These are phyloP conservation scores for Cotesia glomerata DNA, from an alignment of 1,140 invertebrate genomes.

Conservation along the genomic window DNA sequence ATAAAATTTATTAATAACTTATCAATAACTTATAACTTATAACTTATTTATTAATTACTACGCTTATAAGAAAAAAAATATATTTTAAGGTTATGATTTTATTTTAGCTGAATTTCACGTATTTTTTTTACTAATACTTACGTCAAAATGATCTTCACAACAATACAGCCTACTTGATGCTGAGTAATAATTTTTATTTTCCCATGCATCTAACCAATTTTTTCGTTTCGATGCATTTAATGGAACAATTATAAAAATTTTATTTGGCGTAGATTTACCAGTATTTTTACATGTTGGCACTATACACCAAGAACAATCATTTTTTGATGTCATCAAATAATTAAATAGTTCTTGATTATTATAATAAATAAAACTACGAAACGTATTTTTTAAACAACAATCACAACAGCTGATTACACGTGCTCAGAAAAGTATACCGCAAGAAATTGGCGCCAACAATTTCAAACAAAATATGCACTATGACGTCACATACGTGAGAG, in stretches of 20 bases:
- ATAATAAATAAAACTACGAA: neutral
- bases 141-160: neutral
- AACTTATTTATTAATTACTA: no score
- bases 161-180: neutral
- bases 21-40: no score
- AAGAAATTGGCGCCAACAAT: neutral
- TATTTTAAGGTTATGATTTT: neutral
- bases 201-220: neutral
- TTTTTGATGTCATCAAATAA: neutral
- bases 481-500: neutral
- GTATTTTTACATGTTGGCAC: neutral
- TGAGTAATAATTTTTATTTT: neutral
- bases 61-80: neutral
- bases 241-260: neutral
- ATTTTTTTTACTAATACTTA: neutral
- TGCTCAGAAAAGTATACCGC: neutral
- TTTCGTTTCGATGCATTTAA: neutral
- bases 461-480: neutral
- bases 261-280: neutral
- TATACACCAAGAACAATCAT: neutral
- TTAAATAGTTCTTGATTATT: neutral
- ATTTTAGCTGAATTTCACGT: neutral
- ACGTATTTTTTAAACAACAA: neutral
- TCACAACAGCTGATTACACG: neutral
- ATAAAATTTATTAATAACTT: neutral